phyloP scores from a whole-genome alignment of 2,113 vertebrate species.

The Microcebus jonahi region DNA sequence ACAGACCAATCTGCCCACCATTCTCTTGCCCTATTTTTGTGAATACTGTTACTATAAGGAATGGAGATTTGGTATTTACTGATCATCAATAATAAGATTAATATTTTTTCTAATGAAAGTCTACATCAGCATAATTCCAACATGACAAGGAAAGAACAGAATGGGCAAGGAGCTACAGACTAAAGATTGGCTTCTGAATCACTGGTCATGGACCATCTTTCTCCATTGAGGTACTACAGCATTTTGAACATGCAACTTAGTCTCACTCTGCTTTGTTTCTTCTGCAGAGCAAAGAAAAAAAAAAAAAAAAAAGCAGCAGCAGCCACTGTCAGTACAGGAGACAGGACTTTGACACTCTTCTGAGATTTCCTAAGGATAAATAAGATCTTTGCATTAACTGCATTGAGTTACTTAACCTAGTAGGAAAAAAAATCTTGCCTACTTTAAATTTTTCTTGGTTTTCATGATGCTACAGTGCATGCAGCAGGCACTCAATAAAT shows the following conservation, averaged over 20 bases:
- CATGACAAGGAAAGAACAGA: background rate
- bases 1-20: background rate
- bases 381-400: background rate
- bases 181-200: background rate
- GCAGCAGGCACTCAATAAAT: background rate
- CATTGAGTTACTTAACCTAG: conserved; percentile 14
- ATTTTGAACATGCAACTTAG: background rate
- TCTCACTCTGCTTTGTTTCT: background rate
- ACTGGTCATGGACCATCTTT: background rate
- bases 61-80: conserved; percentile 13
- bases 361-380: conserved; percentile 28
- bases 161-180: background rate
- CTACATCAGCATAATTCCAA: background rate
- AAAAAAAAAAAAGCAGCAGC: background rate
- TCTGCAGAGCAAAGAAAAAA: background rate
- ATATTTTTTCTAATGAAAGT: conserved; percentile 57
- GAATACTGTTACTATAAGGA: conserved; percentile 10
- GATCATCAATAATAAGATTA: conserved; percentile 42
- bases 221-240: background rate
- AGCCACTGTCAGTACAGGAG: background rate
- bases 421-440: background rate
- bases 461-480: background rate
- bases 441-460: background rate
- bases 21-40: conserved; percentile 52
- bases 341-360: conserved; percentile 1